Conservation (phyloP, 2,888 invertebrate species). For the Ormia ochracea region DNA sequence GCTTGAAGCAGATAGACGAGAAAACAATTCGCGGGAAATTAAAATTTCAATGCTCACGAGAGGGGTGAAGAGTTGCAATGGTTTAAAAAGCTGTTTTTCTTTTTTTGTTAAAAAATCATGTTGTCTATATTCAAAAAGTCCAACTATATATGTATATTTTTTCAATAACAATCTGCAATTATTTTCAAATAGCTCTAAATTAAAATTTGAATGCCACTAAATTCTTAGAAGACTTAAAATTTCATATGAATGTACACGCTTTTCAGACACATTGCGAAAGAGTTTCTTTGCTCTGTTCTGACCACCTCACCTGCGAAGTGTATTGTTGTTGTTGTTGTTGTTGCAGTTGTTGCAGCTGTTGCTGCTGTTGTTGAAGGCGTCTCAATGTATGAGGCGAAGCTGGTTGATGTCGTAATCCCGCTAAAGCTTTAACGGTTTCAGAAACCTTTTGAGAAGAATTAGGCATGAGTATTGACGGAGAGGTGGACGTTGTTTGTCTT, state of each 20-base stretch:
- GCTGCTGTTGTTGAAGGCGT: constrained; percentile 73
- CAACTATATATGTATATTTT: too few species aligned
- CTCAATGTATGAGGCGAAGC: constrained; percentile 88
- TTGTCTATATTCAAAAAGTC: too few species aligned
- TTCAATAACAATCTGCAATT: too few species aligned
- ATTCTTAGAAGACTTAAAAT: constrained; percentile 19
- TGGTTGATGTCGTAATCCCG: constrained; percentile 87
- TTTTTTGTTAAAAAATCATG: too few species aligned
- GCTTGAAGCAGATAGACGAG: too few species aligned
- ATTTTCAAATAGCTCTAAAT: not conserved
- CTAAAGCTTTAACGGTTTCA: constrained; percentile 90
- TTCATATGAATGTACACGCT: constrained; percentile 24
- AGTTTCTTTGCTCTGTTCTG: not conserved
- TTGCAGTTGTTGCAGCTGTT: constrained; percentile 65
- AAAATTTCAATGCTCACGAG: too few species aligned
- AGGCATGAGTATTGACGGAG: constrained; percentile 68
- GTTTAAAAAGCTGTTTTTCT: too few species aligned
- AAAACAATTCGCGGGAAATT: too few species aligned
- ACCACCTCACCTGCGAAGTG: constrained; percentile 73
- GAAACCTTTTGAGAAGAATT: constrained; percentile 82
- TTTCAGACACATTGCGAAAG: not conserved
- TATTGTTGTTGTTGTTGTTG: constrained; percentile 65
- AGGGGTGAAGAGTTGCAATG: too few species aligned
- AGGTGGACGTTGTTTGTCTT: constrained; percentile 59
- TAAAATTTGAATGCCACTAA: not conserved